Evolutionary conservation across 2,888 invertebrate species (phyloP), one percentile per base, ranked within the genome.

Genomic region (Pseudeuparius sepicola): DNA sequence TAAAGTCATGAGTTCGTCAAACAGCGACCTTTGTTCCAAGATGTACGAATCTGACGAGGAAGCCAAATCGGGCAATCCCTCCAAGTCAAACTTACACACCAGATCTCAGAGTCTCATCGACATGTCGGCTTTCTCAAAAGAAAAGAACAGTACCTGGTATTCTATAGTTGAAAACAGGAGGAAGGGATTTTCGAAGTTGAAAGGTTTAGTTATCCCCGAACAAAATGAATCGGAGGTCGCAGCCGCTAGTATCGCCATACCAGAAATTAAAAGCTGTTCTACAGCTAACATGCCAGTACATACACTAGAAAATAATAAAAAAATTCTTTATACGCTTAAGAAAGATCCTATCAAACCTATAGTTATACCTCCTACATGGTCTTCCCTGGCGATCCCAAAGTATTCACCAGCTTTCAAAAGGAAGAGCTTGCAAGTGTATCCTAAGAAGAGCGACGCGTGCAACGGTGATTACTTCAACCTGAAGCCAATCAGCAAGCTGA

Each of bases 131-230:
- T 45, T 48, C 23, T 48, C 50, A 7, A 50, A 53, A 33, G 50
- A 51, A 31, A 52, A 52, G 36, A 50, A 47, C 25, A 66, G 66
- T 40, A 64, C 80, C 41, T 68, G 85, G 52, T 80, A 77, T 50
- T 76, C 78, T 47, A 63, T 88, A 46, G 73, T 84, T 48, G 88
- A 88, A 59, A 85, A 87, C 56, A 70, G 88, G 36, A 75, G 80
- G 45, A 80, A 79, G 53, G 81, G 82, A 12, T 75, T 87, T 62
- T 84, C 86, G 2, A 89, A 88, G 60, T 62, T 90, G 39, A 73
- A 87, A 52, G 89, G 88, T n/a, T 64, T 90, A 49, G 83, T 87
- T 17, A 90, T 90, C 55, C 89, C 89, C 3, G 88, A 89, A 51
- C 69, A 71, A 9, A 60, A 68, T 14, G 65, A 72, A 44, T 46